Conservation (phyloP, 2,888 invertebrate genomes). For the Allolobophora icterica region DNA sequence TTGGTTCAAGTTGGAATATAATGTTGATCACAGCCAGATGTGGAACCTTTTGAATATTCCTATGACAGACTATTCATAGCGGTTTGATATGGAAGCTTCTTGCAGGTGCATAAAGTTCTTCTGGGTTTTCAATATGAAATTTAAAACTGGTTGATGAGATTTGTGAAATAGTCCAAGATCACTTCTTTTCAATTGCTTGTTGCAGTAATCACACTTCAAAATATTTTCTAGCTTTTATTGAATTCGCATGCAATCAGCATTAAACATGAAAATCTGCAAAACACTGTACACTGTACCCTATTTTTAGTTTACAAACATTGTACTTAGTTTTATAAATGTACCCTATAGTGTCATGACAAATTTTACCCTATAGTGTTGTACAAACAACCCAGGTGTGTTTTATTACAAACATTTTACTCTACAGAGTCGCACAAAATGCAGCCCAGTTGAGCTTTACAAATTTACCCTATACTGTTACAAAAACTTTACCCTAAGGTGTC, state of each 20-base stretch:
- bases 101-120: too few species aligned
- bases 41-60: background rate
- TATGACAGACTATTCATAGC: background rate
- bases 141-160: background rate
- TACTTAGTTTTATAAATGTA: background rate
- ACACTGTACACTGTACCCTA: slow-evolving; percentile 3
- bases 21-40: background rate
- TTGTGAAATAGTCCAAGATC: background rate
- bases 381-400: background rate
- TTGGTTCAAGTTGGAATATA: background rate
- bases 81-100: too few species aligned
- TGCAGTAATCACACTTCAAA: background rate
- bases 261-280: background rate
- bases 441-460: background rate
- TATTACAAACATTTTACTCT: slow-evolving; percentile 14
- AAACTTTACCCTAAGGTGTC: background rate
- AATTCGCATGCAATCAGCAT: slow-evolving; percentile 2
- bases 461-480: too few species aligned
- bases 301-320: slow-evolving; percentile 14
- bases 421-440: background rate
- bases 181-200: background rate
- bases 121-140: too few species aligned
- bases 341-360: background rate
- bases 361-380: background rate
- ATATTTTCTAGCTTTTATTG: slow-evolving; percentile 2